Percentiles rank a stretch among this genome's conserved stretches.
Evolutionary conservation across 2,113 vertebrate genomes (phyloP).

Genomic region (Panurus biarmicus): DNA sequence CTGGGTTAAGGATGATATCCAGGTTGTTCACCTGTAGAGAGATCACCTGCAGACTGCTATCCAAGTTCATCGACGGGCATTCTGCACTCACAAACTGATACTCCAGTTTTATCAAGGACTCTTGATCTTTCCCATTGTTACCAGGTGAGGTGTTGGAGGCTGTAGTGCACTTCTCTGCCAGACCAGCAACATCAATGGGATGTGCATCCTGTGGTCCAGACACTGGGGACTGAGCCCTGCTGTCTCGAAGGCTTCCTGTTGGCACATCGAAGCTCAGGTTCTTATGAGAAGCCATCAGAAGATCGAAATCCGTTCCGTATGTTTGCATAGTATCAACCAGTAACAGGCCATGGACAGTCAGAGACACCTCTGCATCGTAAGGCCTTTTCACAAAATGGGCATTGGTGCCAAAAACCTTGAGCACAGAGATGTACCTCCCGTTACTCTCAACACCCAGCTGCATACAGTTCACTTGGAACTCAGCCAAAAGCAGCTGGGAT

Average conservation of each 20-base stretch:
- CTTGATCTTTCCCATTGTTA: constrained; percentile 74
- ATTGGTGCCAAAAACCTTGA: constrained; percentile 95
- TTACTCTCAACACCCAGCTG: constrained; percentile 93
- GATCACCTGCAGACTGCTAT: constrained; percentile 91
- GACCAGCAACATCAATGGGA: neutral
- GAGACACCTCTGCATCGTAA: constrained; percentile 88
- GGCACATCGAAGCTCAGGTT: constrained; percentile 93
- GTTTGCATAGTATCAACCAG: constrained; percentile 96
- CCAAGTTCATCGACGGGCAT: constrained; percentile 92
- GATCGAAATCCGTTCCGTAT: constrained; percentile 93
- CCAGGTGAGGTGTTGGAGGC: neutral
- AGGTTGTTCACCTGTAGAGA: constrained; percentile 92
- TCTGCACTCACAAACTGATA: constrained; percentile 98
- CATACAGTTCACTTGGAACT: constrained; percentile 96
- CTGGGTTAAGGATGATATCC: constrained; percentile 96
- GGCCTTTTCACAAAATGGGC: constrained; percentile 95
- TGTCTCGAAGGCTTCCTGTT: constrained; percentile 88
- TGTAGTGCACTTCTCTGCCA: neutral
- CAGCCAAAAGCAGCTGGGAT: constrained; percentile 89
- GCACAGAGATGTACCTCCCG: constrained; percentile 92
- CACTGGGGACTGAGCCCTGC: constrained; percentile 83
- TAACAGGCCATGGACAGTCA: constrained; percentile 91
- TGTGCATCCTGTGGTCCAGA: constrained; percentile 2
- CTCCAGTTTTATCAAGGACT: constrained; percentile 91
- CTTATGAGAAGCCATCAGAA: constrained; percentile 96